A percentile compares a stretch with the other conserved stretches of the same genome.
phyloP scores from a whole-genome alignment of 2,797 vertebrate species.

The Pseudocheirus occidentalis region DNA sequence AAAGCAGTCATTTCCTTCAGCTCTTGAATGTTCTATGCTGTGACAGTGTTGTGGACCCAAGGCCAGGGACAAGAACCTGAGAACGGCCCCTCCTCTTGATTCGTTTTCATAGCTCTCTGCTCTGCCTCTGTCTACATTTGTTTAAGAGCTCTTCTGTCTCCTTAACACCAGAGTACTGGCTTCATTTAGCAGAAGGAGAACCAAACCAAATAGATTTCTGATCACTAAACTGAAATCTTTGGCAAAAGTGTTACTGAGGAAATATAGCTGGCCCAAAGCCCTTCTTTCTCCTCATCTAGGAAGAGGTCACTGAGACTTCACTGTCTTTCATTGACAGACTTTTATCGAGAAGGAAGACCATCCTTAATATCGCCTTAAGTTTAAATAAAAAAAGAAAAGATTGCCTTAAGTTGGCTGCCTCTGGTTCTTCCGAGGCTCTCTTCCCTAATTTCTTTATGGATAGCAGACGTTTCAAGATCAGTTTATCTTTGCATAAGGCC shows the following conservation, averaged over 20 bases:
- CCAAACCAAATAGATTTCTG: conserved; percentile 50
- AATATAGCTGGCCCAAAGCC: background rate
- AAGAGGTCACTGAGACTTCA: background rate
- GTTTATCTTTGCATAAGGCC: background rate
- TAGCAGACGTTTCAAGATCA: background rate
- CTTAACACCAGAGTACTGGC: conserved; percentile 27
- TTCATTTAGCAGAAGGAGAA: conserved; percentile 36
- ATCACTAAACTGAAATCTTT: conserved; percentile 42
- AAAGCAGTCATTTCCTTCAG: background rate
- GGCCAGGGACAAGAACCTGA: background rate
- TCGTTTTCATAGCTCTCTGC: background rate
- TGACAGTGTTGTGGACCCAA: background rate
- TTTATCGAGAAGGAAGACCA: background rate
- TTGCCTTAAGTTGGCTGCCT: background rate
- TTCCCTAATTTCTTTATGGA: background rate
- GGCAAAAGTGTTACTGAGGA: background rate
- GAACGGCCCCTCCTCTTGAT: background rate
- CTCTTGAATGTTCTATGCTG: background rate
- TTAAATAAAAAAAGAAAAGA: too few species aligned
- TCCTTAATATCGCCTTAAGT: background rate
- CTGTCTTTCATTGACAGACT: background rate
- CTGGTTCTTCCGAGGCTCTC: conserved; percentile 9
- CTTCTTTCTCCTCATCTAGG: background rate
- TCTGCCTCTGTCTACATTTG: background rate
- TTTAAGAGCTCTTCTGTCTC: background rate